These are phyloP conservation scores for Fukomys damarensis DNA, from an alignment of 2,113 vertebrate species.

Conservation along the genomic window DNA sequence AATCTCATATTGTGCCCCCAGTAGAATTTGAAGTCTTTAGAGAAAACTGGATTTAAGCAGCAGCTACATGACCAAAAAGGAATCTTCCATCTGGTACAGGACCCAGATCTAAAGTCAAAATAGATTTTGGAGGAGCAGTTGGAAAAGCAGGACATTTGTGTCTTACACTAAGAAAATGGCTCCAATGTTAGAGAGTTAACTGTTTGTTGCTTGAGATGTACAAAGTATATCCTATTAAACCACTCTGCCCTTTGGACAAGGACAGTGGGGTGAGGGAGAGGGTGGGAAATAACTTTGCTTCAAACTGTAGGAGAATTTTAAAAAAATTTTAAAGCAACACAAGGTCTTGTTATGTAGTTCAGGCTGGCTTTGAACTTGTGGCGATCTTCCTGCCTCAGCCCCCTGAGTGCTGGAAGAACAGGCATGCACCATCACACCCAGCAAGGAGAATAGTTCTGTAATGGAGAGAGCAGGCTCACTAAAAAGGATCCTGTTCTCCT, in stretches of 20 bases:
- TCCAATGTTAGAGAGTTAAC: slow-evolving; percentile 32
- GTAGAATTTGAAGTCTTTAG: slow-evolving; percentile 34
- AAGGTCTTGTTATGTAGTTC: not conserved
- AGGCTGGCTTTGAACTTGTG: not conserved
- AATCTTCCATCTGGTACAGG: slow-evolving; percentile 29
- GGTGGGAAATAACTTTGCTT: not conserved
- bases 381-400: not conserved
- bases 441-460: not conserved
- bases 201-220: slow-evolving; percentile 54
- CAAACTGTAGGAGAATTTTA: not conserved
- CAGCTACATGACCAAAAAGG: not conserved
- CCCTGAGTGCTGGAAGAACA: not conserved
- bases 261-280: not conserved
- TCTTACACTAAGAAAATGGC: slow-evolving; percentile 37
- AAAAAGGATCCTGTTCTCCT: not conserved
- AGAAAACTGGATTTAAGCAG: slow-evolving; percentile 53
- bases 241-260: slow-evolving; percentile 12
- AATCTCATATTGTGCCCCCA: not conserved
- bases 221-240: slow-evolving; percentile 9
- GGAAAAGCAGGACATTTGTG: slow-evolving; percentile 14
- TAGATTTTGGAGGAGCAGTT: not conserved
- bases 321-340: not conserved
- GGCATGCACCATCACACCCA: not conserved
- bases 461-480: not conserved
- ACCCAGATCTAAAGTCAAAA: slow-evolving; percentile 32